Base-by-base conservation (phyloP, 2,113 vertebrate species). In the Microcebus lehilahytsara region DNA sequence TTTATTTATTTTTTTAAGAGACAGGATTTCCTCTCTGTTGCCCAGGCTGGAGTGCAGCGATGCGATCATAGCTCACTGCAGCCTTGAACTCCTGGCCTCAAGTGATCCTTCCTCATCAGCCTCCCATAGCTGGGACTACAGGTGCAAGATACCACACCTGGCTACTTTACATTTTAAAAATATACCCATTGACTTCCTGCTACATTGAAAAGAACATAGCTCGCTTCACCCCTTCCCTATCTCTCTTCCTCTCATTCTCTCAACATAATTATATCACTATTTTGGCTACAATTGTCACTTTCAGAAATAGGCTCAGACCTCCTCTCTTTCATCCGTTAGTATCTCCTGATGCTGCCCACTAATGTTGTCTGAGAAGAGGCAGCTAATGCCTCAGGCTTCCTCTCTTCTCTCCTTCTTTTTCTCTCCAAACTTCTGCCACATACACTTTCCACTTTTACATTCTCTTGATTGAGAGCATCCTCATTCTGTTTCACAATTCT, bases 151-250 rank as follows among this genome's bases (percentile, higher is more conserved):
- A 64, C 25, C 25, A 64, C 62, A 30, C 25, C 62, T 64, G 62
- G 62, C 62, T 84, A 62, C 37, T 93, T 85, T 77, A 17, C 46
- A 30, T 77, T 88, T 91, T 85, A 58, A 72, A 34, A 25, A 3
- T 5, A 13, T 19, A 30, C 2, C 40, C 80, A 20, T 4, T 58
- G 64, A 66, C 81, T 77, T 88, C 64, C 92, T 84, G 67, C 78
- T 67, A 3, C 32, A 7, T 1, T 30, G 56, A 32, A 34, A 56
- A 51, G 66, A 2, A 49, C n/a, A 81, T 40, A 8, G 34, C 71
- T 93, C 85, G 3, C 60, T 42, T 6, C 3, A 4, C 5, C 2
- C 6, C 46, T 6, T 49, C 42, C 89, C 79, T 13, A 0, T 34
- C 75, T 75, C 81, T 72, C 27, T 89, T 49, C 32, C 60, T 84